These are phyloP conservation scores for Ailurus styani DNA, from an alignment of 2,113 vertebrate species.

Conservation along the genomic window DNA sequence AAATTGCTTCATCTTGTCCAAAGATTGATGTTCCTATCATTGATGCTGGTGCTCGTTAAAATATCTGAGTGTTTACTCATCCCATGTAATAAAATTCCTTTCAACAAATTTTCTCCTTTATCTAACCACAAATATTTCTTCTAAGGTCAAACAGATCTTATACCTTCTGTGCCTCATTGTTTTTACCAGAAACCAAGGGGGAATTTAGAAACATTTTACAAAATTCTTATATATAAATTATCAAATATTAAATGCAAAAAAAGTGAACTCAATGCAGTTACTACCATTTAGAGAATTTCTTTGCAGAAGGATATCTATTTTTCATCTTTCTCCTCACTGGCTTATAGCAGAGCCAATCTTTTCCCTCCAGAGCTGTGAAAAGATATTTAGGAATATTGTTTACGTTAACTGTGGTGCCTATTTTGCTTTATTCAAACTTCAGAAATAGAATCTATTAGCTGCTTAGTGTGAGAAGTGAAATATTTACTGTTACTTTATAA, in stretches of 20 bases:
- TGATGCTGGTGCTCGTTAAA: neutral
- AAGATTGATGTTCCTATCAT: neutral
- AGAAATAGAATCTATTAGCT: neutral
- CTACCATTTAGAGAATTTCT: neutral
- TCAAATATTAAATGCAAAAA: neutral
- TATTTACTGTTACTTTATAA: neutral
- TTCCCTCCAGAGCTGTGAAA: neutral
- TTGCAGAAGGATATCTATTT: neutral
- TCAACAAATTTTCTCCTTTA: neutral
- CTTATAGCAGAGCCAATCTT: neutral
- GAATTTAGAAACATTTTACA: neutral
- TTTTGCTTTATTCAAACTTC: neutral
- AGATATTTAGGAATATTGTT: neutral
- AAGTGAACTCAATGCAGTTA: neutral
- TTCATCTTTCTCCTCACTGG: neutral
- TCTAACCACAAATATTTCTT: neutral
- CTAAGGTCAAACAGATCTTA: neutral
- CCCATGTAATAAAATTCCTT: neutral
- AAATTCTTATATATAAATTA: neutral
- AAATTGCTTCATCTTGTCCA: neutral
- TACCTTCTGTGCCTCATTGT: neutral
- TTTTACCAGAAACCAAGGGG: neutral
- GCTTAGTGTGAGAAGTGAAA: neutral
- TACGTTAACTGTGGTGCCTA: neutral
- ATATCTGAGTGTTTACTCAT: neutral